Evolutionary conservation across 2,113 vertebrate genomes (phyloP), one percentile per base, ranked within the genome.

Genomic region (Macquaria ambigua): DNA sequence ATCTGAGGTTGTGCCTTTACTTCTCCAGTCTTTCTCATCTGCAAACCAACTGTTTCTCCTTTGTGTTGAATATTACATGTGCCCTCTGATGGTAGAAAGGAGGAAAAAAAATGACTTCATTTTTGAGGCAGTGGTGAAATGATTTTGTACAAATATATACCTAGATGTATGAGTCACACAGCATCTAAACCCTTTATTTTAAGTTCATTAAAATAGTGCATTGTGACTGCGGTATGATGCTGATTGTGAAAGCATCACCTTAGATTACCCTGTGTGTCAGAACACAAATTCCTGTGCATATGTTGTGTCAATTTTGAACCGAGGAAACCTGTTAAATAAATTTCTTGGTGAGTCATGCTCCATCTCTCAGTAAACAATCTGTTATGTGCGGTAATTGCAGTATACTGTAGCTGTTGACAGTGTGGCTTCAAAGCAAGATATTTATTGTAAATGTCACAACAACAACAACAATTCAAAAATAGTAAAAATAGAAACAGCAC

Each of bases 261-360:
- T 2, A 25, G 25, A 55, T 56, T 21, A 77, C 20, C 68, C 11
- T 72, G 58, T 34, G 8, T 31, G 20, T 78, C 8, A 66, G 0
- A 83, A 79, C 69, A 74, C 59, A 16, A 56, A 69, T 76, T 74
- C 68, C 56, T 52, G 18, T 53, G 37, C 56, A 71, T 82, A 67
- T 63, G 75, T 69, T 79, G n/a, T 25, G 34, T 77, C 52, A 46
- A 77, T 74, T 12, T 41, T 74, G 85, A 10, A 15, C 41, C 10
- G 3, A 79, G 64, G 61, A 16, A 87, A 72, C 76, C 69, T 76
- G 75, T 79, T 66, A 59, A 75, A 84, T 63, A 69, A 3, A 82
- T 72, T 62, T 82, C 62, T 70, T 59, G 15, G 52, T 85, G 85
- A 86, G 71, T 87, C 85, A 87, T 69, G 72, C 67, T 63, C 41